Percentiles rank a stretch among this genome's conserved stretches.
Conservation (phyloP, 2,113 vertebrate genomes). For the Mellivora capensis region DNA sequence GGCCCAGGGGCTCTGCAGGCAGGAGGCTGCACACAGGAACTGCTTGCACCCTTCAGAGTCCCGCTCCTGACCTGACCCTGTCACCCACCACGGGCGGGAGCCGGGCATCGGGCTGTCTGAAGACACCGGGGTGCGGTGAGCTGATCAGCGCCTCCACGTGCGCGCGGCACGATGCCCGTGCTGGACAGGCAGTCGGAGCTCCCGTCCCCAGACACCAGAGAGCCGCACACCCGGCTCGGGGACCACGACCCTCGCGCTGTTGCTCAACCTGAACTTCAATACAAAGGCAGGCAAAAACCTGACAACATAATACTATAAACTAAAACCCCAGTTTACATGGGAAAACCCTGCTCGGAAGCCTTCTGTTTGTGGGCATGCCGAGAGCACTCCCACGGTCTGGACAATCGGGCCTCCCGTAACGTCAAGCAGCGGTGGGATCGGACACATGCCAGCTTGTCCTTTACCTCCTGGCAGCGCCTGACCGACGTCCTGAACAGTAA, state of each 20-base stretch:
- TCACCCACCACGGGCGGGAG: not conserved
- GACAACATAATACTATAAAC: not conserved
- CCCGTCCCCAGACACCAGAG: not conserved
- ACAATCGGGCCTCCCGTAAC: rapidly evolving
- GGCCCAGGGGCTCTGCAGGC: not conserved
- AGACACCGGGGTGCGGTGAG: not conserved
- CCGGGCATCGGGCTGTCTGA: not conserved
- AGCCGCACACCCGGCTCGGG: too few relatives aligned
- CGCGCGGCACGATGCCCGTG: not conserved
- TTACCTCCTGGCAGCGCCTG: constrained; percentile 96
- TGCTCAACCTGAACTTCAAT: not conserved
- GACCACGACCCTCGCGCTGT: not conserved
- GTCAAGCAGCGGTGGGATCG: rapidly evolving
- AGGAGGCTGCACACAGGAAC: not conserved
- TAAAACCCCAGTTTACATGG: not conserved
- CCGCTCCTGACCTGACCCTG: not conserved
- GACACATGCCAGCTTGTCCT: not conserved
- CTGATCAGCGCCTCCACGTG: rapidly evolving
- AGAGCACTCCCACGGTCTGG: not conserved
- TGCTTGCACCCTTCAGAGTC: not conserved
- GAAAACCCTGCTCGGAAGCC: not conserved
- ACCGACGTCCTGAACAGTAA: constrained; percentile 96
- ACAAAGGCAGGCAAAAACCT: not conserved
- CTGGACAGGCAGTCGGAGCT: not conserved
- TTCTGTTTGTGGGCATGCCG: not conserved